Evolutionary conservation across 2,113 vertebrate species (phyloP).

Genomic region (Dolichotis patagonum): DNA sequence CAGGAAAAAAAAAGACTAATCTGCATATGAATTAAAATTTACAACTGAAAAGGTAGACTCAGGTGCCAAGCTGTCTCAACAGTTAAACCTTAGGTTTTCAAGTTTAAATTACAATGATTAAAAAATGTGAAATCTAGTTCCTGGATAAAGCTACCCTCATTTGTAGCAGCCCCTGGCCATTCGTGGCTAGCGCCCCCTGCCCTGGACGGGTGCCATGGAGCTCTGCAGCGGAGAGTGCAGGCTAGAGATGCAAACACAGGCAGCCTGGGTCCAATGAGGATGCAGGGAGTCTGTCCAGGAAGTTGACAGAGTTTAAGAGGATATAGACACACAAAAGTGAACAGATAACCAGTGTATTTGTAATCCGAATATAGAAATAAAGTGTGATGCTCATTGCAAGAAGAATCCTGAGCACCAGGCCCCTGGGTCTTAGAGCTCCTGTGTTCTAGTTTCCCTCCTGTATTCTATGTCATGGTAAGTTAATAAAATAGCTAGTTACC

Average conservation of each 20-base stretch:
- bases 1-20: neutral
- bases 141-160: neutral
- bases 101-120: neutral
- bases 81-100: neutral
- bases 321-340: neutral
- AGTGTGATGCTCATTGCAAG: neutral
- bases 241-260: fast-evolving
- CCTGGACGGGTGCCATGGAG: fast-evolving
- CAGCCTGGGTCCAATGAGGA: neutral
- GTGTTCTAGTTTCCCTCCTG: neutral
- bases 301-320: neutral
- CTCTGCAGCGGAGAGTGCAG: neutral
- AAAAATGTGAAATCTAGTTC: neutral
- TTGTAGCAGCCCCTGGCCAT: neutral
- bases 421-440: neutral
- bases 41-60: neutral
- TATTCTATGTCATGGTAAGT: neutral
- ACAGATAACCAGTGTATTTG: fast-evolving
- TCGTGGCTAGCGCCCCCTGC: neutral
- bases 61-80: neutral
- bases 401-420: neutral
- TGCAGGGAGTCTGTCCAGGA: no score
- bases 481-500: constrained; percentile 5
- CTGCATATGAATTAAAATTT: constrained; percentile 13
- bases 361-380: neutral